Evolutionary conservation across 2,113 vertebrate species (phyloP).

Genomic region (Euleptes europaea): DNA sequence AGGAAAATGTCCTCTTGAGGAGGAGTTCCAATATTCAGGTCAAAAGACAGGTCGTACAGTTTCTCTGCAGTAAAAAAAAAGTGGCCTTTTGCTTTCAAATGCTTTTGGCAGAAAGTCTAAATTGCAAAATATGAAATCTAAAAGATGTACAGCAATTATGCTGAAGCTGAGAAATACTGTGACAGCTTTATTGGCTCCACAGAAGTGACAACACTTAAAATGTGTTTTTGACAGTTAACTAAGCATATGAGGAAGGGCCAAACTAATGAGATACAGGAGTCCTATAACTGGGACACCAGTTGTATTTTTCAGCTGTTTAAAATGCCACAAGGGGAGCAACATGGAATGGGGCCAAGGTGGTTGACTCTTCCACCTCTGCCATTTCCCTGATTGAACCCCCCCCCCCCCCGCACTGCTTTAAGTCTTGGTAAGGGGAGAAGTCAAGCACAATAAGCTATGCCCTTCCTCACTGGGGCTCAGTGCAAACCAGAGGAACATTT

Average conservation of each 20-base stretch:
- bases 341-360: too few relatives aligned
- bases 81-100: neutral
- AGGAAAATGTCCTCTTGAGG: neutral
- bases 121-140: neutral
- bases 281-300: too few relatives aligned
- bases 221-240: constrained; percentile 46
- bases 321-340: too few relatives aligned
- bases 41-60: neutral
- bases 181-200: constrained; percentile 9
- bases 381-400: too few relatives aligned
- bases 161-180: constrained; percentile 20
- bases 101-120: neutral
- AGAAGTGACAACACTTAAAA: constrained; percentile 6
- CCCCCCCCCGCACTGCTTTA: too few relatives aligned
- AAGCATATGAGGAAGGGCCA: constrained; percentile 22
- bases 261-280: too few relatives aligned
- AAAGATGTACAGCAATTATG: neutral
- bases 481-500: too few relatives aligned
- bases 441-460: too few relatives aligned
- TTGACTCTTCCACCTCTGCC: too few relatives aligned
- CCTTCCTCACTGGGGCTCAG: too few relatives aligned
- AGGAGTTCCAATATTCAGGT: fast-evolving
- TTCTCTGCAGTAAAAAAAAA: constrained; percentile 5
- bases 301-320: too few relatives aligned
- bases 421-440: too few relatives aligned